These are phyloP conservation scores for Colius striatus DNA, from an alignment of 2,113 vertebrate genomes.

Conservation along the genomic window DNA sequence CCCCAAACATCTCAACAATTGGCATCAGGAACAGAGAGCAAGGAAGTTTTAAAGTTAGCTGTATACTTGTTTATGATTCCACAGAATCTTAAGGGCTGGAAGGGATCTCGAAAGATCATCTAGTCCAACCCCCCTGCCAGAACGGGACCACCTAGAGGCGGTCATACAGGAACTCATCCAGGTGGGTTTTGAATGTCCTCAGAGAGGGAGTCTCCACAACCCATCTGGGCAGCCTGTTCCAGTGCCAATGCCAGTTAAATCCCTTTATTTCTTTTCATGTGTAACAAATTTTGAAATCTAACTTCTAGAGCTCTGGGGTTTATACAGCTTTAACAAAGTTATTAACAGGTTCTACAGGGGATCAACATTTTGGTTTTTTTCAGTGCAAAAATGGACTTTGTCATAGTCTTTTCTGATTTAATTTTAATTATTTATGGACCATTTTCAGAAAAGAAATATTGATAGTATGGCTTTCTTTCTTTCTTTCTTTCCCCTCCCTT, in stretches of 20 bases:
- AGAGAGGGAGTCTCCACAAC: no score
- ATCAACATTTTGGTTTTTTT: background rate
- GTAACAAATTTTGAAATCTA: background rate
- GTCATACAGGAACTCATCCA: no score
- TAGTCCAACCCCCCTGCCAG: no score
- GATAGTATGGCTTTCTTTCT: background rate
- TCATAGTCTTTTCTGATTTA: background rate
- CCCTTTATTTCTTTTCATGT: background rate
- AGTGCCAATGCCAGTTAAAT: background rate
- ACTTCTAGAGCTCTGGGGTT: background rate
- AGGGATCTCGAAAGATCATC: no score
- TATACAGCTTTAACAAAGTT: background rate
- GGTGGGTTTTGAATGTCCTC: no score
- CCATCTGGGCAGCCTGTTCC: no score
- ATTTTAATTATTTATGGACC: background rate
- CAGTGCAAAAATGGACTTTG: background rate
- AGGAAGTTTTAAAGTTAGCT: background rate
- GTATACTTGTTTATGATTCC: background rate
- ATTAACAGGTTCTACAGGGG: background rate
- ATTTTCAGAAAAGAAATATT: background rate
- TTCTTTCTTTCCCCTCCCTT: rapidly evolving
- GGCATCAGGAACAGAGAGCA: background rate
- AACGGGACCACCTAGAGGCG: no score
- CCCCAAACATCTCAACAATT: background rate
- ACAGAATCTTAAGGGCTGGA: no score